Evolutionary conservation across 1,140 invertebrate species (phyloP).

Genomic region (Ericerus pela): DNA sequence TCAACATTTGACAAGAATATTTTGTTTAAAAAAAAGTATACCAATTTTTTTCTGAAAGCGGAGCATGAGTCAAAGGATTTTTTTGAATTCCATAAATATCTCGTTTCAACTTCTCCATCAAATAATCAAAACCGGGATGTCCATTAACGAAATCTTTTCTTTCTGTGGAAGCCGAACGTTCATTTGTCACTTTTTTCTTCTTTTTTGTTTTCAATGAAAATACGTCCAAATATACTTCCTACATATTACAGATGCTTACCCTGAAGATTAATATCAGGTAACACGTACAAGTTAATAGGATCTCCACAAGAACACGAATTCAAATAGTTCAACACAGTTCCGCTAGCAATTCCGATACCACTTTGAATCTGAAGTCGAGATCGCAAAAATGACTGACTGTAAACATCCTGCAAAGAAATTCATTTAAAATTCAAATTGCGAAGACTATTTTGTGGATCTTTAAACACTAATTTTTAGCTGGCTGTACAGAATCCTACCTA

Average conservation of each 20-base stretch:
- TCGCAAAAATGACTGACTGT: constrained; percentile 46
- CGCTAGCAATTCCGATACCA: constrained; percentile 45
- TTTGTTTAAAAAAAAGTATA: constrained; percentile 22
- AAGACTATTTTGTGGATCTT: too few species aligned
- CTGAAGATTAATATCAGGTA: constrained; percentile 44
- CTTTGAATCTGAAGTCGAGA: constrained; percentile 54
- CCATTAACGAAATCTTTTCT: constrained; percentile 36
- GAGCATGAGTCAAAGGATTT: constrained; percentile 44
- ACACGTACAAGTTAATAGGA: constrained; percentile 53
- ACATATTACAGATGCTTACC: constrained; percentile 33
- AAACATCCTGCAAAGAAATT: constrained; percentile 36
- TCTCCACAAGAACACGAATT: constrained; percentile 37
- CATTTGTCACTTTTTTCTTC: not conserved
- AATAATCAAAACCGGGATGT: constrained; percentile 45
- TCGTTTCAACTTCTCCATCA: constrained; percentile 46
- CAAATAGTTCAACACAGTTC: constrained; percentile 38
- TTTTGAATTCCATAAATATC: constrained; percentile 51
- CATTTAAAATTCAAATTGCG: too few species aligned
- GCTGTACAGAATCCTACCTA: too few species aligned
- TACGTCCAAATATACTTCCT: constrained; percentile 18
- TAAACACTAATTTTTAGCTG: too few species aligned
- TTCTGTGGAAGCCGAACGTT: constrained; percentile 32
- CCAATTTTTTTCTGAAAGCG: constrained; percentile 56
- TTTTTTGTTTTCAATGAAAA: not conserved
- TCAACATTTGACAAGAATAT: not conserved